Base-by-base conservation (phyloP, 2,797 vertebrate species). In the Picus viridis region DNA sequence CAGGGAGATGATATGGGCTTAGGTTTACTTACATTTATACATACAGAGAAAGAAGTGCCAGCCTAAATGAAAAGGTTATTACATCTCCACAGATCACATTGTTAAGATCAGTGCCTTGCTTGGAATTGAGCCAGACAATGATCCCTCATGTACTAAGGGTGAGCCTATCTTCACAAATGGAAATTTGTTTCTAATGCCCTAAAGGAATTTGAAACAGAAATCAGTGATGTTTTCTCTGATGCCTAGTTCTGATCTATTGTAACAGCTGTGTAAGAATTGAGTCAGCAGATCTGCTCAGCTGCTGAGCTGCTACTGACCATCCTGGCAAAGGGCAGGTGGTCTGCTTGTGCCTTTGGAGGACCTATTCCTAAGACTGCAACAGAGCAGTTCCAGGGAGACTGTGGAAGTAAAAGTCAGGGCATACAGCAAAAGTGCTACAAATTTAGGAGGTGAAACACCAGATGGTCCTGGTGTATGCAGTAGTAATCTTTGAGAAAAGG, bases 311-410 rank as follows among this genome's bases (percentile, higher is more conserved):
- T 22, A 20, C 62, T 7, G 13, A 24, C 19, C 3, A 0, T 19
- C 30, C 30, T 1, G 1, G 29, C 6, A 2, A 71, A 73, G 57
- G 56, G 16, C 34, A 43, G 0, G 0, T 6, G n/a, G 32, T 16
- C 78, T 76, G 43, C 75, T 16, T 0, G 1, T 57, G 69, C 29
- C 62, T 12, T 16, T 1, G 0, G 30, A 64, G 4, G 10, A 65
- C 32, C 58, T n/a, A 53, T 41, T 77, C 65, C 39, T 72, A 24
- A 36, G 34, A 10, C 54, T 41, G 45, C 1, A 0, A 62, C 65
- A 56, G 24, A 58, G 23, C 27, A 36, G 10, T 2, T 0, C 0
- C 0, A 0, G 10, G 17, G 8, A 80, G 16, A 30, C 41, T 23
- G 16, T 8, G 9, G 57, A 61, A 89, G 22, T 4, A 57, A 2